Conservation (phyloP, 2,888 invertebrate species). For the Amblyjoppa fuscipennis region DNA sequence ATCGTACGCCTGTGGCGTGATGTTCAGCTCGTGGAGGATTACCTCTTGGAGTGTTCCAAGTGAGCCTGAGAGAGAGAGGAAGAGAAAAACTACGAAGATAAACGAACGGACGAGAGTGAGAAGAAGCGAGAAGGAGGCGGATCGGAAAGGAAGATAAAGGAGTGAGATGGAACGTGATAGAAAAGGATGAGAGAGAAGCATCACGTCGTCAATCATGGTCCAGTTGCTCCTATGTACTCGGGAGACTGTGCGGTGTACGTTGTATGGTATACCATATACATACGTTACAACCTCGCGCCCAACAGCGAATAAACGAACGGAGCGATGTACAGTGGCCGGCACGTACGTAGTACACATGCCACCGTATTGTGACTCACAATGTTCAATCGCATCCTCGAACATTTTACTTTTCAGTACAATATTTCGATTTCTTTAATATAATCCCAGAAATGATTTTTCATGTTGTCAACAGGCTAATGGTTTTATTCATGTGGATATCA, state of each 20-base stretch:
- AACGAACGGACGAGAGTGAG: constrained; percentile 40
- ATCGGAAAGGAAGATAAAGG: constrained; percentile 67
- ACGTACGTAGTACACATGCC: constrained; percentile 64
- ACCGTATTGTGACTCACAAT: constrained; percentile 77
- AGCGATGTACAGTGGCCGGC: constrained; percentile 37
- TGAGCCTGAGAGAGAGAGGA: constrained; percentile 53
- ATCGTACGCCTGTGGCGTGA: constrained; percentile 79
- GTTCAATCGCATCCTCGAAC: constrained; percentile 76
- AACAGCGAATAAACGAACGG: constrained; percentile 48
- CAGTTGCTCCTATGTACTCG: constrained; percentile 80
- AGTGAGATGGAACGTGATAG: constrained; percentile 57
- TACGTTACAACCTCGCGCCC: constrained; percentile 22
- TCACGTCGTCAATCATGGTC: constrained; percentile 83
- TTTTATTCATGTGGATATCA: no score
- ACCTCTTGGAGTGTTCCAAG: constrained; percentile 73
- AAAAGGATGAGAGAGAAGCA: constrained; percentile 71
- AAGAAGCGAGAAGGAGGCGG: constrained; percentile 65
- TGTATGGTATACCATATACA: constrained; percentile 34
- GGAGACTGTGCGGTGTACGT: constrained; percentile 39
- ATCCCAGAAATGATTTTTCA: background rate
- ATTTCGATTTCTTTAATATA: background rate
- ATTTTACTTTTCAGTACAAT: background rate
- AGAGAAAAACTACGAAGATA: constrained; percentile 46
- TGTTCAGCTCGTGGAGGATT: constrained; percentile 79
- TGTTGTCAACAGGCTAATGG: no score